Evolutionary conservation across 2,113 vertebrate genomes (phyloP).

Genomic region (Bubo blakistoni): DNA sequence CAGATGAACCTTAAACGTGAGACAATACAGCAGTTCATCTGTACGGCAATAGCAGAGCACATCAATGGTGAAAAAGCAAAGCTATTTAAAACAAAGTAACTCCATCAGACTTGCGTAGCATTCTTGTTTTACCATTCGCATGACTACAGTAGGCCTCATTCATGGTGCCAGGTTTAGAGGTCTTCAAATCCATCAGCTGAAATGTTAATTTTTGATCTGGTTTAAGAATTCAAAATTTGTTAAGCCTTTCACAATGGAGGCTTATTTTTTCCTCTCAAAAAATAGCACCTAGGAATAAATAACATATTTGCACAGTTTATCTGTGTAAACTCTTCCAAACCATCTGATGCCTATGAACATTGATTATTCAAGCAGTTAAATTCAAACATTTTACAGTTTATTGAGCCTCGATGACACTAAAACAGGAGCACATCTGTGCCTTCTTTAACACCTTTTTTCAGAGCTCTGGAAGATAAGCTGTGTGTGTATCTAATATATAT

Average conservation of each 20-base stretch:
- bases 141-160: not conserved
- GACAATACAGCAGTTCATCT: not conserved
- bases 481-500: not conserved
- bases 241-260: not conserved
- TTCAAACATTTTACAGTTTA: slow-evolving; percentile 1
- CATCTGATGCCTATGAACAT: slow-evolving; percentile 2
- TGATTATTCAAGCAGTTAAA: slow-evolving; percentile 24
- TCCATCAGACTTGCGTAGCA: not conserved
- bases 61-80: not conserved
- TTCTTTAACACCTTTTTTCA: not conserved
- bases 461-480: not conserved
- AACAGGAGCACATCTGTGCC: not conserved
- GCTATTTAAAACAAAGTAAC: not conserved
- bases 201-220: not conserved
- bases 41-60: not conserved
- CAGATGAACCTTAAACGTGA: not conserved
- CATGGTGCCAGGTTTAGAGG: not conserved
- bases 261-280: not conserved
- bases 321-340: not conserved
- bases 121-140: not conserved
- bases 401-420: not conserved
- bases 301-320: not conserved
- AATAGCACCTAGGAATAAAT: slow-evolving; percentile 22
- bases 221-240: not conserved
- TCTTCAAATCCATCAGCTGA: not conserved